A percentile compares a stretch with the other conserved stretches of the same genome.
These are phyloP conservation scores for Anabacerthia variegaticeps DNA, from an alignment of 2,797 vertebrate species.

Conservation along the genomic window DNA sequence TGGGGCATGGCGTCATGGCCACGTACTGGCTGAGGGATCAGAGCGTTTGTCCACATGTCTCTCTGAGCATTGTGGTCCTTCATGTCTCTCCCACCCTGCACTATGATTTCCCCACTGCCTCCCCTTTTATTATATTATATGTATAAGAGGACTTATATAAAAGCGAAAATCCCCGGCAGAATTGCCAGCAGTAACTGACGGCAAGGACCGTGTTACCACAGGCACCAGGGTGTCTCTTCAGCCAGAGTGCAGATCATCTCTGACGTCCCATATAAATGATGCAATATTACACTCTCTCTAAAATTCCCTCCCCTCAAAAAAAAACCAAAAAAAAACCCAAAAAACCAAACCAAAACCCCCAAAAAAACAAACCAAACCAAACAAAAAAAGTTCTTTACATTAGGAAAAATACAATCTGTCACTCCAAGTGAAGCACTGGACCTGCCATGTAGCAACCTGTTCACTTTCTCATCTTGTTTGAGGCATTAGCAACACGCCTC, in stretches of 20 bases:
- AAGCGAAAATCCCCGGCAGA: neutral
- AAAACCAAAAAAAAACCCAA: too few species aligned
- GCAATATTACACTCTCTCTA: neutral
- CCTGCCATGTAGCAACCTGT: neutral
- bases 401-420: neutral
- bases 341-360: too few species aligned
- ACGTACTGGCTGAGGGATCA: fast-evolving
- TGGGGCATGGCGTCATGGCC: neutral
- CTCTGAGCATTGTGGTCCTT: fast-evolving
- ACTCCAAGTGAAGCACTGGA: neutral
- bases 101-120: neutral
- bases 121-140: neutral
- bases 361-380: too few species aligned
- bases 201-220: neutral
- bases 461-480: neutral
- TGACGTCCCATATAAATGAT: neutral
- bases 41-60: neutral
- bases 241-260: neutral
- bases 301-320: neutral
- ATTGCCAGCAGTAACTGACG: fast-evolving
- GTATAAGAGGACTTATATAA: neutral
- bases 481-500: neutral
- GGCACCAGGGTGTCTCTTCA: neutral
- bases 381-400: neutral
- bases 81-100: neutral